Conservation (phyloP, 2,797 vertebrate species). For the Furcifer pardalis region DNA sequence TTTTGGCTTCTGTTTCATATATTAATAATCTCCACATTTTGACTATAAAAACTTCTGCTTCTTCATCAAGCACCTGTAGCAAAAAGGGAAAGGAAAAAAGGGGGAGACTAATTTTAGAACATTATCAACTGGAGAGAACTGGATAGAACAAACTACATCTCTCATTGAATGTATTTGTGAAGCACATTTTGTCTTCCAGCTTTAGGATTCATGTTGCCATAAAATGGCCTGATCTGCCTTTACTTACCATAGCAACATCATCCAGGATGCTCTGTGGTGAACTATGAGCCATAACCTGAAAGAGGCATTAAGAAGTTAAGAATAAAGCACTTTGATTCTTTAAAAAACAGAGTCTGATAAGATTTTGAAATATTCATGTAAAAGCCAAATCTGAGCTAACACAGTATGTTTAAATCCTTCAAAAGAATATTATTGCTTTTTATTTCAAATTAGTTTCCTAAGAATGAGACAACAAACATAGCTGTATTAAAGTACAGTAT, state of each 20-base stretch:
- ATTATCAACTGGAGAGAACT: neutral
- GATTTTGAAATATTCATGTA: neutral
- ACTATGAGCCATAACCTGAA: conserved; percentile 98
- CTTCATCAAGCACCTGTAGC: conserved; percentile 94
- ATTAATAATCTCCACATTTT: conserved; percentile 99
- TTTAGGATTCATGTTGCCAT: neutral
- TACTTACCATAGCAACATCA: conserved; percentile 97
- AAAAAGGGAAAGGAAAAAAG: too few relatives aligned
- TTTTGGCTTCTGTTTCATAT: conserved; percentile 99
- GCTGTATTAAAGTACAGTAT: neutral
- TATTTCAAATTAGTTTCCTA: neutral
- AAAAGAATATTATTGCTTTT: neutral
- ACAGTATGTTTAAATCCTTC: neutral
- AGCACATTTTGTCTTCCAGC: neutral
- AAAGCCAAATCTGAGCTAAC: neutral
- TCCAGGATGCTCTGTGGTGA: conserved; percentile 96
- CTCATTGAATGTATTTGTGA: neutral
- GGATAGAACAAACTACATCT: neutral
- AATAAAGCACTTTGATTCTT: conserved; percentile 10
- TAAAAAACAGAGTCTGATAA: neutral
- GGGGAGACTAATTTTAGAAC: conserved; percentile 2
- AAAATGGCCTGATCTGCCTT: neutral
- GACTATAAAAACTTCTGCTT: conserved; percentile 99
- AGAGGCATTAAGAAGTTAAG: conserved; percentile 8
- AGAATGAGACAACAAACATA: neutral